A percentile compares a stretch with the other conserved stretches of the same genome.
Evolutionary conservation across 2,888 invertebrate species (phyloP).

Genomic region (Megamerina dolium): DNA sequence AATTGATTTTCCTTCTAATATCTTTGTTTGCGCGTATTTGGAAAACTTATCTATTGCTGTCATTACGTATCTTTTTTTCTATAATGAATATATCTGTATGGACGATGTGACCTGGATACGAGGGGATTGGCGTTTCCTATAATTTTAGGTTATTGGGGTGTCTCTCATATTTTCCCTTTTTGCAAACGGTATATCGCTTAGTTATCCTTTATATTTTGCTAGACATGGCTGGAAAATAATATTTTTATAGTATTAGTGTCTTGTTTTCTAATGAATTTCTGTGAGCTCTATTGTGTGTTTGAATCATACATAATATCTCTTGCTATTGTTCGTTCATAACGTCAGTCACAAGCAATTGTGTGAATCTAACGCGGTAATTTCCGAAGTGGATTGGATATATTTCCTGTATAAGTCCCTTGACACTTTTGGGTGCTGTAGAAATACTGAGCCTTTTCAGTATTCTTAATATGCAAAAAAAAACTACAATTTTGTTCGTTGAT

Average conservation of each 20-base stretch:
- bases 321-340: neutral
- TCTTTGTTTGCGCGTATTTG: too few relatives aligned
- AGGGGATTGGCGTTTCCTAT: conserved; percentile 13
- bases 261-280: conserved; percentile 4
- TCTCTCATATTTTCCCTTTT: conserved; percentile 11
- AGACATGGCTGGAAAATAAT: conserved; percentile 6
- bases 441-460: too few relatives aligned
- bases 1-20: too few relatives aligned
- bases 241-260: conserved; percentile 8
- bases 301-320: neutral
- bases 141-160: conserved; percentile 14
- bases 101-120: conserved; percentile 15
- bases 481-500: too few relatives aligned
- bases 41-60: conserved; percentile 16
- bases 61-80: conserved; percentile 10
- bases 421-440: too few relatives aligned
- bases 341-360: neutral
- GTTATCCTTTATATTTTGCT: conserved; percentile 5
- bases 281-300: conserved; percentile 7
- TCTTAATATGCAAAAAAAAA: too few relatives aligned
- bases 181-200: conserved; percentile 11
- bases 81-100: conserved; percentile 15
- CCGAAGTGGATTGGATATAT: conserved; percentile 2
- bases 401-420: conserved; percentile 4
- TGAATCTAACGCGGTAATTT: neutral